These are phyloP conservation scores for Mercenaria mercenaria DNA, from an alignment of 1,140 invertebrate genomes.

Conservation along the genomic window DNA sequence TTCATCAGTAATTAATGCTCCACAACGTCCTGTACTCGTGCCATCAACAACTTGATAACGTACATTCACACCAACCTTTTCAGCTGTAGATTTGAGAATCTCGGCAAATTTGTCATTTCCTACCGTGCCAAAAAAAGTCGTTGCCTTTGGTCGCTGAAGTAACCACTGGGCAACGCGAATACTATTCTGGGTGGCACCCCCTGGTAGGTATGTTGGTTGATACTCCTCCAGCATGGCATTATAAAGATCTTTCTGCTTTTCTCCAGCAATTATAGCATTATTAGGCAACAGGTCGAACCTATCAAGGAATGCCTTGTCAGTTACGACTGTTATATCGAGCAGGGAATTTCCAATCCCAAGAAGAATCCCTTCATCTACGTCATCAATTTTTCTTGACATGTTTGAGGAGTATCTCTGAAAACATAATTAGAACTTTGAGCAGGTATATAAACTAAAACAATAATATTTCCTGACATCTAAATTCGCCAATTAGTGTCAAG, in stretches of 20 bases:
- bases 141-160: conserved; percentile 90
- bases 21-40: conserved; percentile 92
- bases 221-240: conserved; percentile 83
- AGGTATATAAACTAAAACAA: no score
- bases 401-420: conserved; percentile 59
- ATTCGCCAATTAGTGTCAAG: no score
- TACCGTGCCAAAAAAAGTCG: conserved; percentile 97
- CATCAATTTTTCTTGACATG: conserved; percentile 55
- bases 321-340: conserved; percentile 96
- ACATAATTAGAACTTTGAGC: no score
- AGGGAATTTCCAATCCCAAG: conserved; percentile 98
- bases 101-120: conserved; percentile 96
- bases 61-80: conserved; percentile 94
- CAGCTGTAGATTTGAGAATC: conserved; percentile 94
- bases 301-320: conserved; percentile 91
- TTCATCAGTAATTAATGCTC: conserved; percentile 89
- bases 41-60: conserved; percentile 89
- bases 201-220: conserved; percentile 95
- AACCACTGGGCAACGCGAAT: conserved; percentile 98
- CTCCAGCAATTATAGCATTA: conserved; percentile 97
- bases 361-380: conserved; percentile 88
- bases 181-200: conserved; percentile 98
- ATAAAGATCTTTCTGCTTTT: conserved; percentile 89
- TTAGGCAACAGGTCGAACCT: conserved; percentile 95
- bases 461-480: no score